phyloP scores from a whole-genome alignment of 2,797 vertebrate species.

The Alcedo quadribrachys region DNA sequence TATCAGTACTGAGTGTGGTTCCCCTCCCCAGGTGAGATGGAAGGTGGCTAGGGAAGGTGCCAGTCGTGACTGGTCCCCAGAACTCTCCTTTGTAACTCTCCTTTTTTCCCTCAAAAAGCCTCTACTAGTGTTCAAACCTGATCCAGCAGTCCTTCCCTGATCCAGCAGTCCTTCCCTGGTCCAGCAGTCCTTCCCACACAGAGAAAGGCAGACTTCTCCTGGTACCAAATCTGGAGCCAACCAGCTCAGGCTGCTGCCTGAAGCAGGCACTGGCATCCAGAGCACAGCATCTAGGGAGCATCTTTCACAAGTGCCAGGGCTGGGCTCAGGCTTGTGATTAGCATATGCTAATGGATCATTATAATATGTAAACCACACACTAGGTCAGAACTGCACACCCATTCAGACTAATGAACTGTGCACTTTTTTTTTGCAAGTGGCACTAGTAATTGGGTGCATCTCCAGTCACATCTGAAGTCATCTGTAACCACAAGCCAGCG shows the following conservation, averaged over 20 bases:
- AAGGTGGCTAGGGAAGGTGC: neutral
- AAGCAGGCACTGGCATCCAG: neutral
- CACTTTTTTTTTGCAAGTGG: slow-evolving; percentile 40
- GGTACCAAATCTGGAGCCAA: neutral
- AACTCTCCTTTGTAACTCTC: neutral
- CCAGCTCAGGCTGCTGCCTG: neutral
- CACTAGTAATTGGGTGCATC: slow-evolving; percentile 57
- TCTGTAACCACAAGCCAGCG: slow-evolving; percentile 45
- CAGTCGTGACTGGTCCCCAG: neutral
- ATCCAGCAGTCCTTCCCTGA: neutral
- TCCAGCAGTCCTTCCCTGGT: neutral
- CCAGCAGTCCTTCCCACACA: neutral
- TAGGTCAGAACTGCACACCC: slow-evolving; percentile 61
- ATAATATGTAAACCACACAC: slow-evolving; percentile 58
- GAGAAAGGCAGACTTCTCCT: neutral
- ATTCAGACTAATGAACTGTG: slow-evolving; percentile 66
- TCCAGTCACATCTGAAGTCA: neutral
- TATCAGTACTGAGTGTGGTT: neutral
- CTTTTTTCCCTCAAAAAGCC: neutral
- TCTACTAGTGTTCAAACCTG: neutral
- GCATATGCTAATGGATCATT: slow-evolving; percentile 58
- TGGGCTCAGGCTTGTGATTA: slow-evolving; percentile 44
- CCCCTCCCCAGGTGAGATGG: neutral
- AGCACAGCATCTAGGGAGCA: neutral
- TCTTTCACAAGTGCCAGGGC: slow-evolving; percentile 17